A percentile compares a stretch with the other conserved stretches of the same genome.
Evolutionary conservation across 2,113 vertebrate genomes (phyloP).

Genomic region (Oreochromis aureus): DNA sequence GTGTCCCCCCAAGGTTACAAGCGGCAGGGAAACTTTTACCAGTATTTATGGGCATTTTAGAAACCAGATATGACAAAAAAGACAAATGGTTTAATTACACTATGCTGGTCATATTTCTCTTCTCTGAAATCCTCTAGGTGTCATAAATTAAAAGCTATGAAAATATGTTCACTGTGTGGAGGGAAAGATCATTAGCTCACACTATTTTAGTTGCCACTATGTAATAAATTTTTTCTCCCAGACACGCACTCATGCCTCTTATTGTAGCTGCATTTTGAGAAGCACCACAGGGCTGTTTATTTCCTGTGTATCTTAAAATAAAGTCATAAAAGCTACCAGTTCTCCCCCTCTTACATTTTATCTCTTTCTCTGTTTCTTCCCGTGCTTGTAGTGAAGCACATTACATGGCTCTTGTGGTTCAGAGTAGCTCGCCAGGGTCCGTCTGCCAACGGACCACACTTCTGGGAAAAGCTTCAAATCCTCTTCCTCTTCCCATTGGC

Average conservation of each 20-base stretch:
- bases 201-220: not conserved
- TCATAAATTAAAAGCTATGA: not conserved
- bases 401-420: not conserved
- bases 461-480: constrained; percentile 14
- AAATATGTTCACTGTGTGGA: not conserved
- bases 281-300: not conserved
- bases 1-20: not conserved
- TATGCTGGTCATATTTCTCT: not conserved
- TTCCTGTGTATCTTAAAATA: not conserved
- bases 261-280: not conserved
- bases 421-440: not conserved
- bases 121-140: not conserved
- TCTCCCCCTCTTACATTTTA: not conserved
- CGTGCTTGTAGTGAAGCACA: not conserved
- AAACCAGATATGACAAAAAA: not conserved
- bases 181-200: not conserved
- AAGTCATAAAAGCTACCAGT: not conserved
- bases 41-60: constrained; percentile 1
- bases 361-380: not conserved
- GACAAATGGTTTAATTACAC: not conserved
- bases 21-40: not conserved
- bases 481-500: constrained; percentile 12
- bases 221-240: not conserved
- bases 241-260: not conserved
- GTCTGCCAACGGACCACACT: not conserved